Evolutionary conservation across 2,888 invertebrate species (phyloP).

Genomic region (Ophion ellenae): DNA sequence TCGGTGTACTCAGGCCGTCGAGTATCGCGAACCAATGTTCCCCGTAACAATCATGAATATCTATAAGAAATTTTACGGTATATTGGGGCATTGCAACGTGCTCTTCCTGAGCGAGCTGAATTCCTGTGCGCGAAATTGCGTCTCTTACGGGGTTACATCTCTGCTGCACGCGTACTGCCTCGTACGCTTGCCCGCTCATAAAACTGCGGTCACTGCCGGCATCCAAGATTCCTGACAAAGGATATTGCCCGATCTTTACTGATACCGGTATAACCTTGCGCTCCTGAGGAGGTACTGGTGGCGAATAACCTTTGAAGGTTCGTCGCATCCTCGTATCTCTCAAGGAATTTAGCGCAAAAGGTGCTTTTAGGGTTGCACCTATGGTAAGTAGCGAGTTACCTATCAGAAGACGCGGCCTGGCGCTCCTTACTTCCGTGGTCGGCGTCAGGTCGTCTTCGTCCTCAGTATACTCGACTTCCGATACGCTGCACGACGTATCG

Average conservation of each 20-base stretch:
- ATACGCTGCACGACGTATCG: not conserved
- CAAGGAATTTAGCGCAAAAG: not conserved
- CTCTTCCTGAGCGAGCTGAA: constrained; percentile 15
- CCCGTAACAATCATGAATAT: constrained; percentile 24
- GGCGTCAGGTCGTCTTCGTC: not conserved
- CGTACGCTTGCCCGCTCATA: constrained; percentile 14
- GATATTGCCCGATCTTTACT: not conserved
- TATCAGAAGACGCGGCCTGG: not conserved
- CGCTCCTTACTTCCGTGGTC: too few species aligned
- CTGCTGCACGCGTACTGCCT: not conserved
- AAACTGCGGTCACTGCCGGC: constrained; percentile 25
- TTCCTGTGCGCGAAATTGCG: constrained; percentile 7
- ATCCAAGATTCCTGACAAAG: constrained; percentile 4
- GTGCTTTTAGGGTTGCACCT: not conserved
- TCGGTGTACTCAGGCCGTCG: constrained; percentile 13
- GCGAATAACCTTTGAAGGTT: constrained; percentile 18
- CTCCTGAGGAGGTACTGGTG: not conserved
- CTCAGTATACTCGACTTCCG: constrained; percentile 4
- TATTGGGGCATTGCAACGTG: constrained; percentile 27
- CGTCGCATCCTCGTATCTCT: not conserved
- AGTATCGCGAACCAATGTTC: constrained; percentile 24
- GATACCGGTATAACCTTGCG: not conserved
- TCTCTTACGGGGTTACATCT: constrained; percentile 9
- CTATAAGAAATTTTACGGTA: constrained; percentile 18
- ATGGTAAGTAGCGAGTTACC: not conserved